These are phyloP conservation scores for Latrodectus elegans DNA, from an alignment of 2,888 invertebrate species.

Conservation along the genomic window DNA sequence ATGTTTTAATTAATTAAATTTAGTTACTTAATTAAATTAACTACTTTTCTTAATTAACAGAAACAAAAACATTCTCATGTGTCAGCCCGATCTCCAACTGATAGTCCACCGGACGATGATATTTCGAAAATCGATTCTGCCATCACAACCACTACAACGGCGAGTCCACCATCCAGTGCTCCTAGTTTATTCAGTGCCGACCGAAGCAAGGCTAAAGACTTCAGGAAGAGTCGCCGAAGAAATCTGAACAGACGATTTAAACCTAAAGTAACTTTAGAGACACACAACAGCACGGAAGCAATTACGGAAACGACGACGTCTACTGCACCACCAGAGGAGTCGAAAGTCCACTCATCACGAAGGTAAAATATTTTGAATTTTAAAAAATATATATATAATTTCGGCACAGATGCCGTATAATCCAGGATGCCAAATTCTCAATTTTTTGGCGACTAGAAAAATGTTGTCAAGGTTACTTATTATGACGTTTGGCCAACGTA, in stretches of 20 bases:
- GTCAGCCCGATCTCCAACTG: slow-evolving; percentile 28
- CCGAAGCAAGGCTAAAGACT: slow-evolving; percentile 48
- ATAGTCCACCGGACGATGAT: slow-evolving; percentile 15
- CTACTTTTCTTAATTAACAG: background rate
- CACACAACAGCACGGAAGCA: background rate
- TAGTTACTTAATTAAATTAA: too few relatives aligned
- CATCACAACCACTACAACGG: background rate
- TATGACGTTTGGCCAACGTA: too few relatives aligned
- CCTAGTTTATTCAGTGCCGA: slow-evolving; percentile 47
- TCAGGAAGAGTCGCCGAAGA: slow-evolving; percentile 41
- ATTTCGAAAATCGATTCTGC: background rate
- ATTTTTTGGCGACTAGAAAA: too few relatives aligned
- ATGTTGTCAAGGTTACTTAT: too few relatives aligned
- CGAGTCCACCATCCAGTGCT: background rate
- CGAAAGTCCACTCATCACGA: too few relatives aligned
- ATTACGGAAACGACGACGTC: background rate
- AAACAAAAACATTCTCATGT: slow-evolving; percentile 28
- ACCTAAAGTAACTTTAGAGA: background rate
- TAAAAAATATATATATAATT: background rate
- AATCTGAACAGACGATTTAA: slow-evolving; percentile 16
- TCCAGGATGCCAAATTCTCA: background rate
- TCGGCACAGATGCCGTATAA: background rate
- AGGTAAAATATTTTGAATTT: background rate
- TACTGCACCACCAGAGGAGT: too few relatives aligned
- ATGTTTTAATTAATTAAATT: too few relatives aligned